These are phyloP conservation scores for Myotis davidii DNA, from an alignment of 2,113 vertebrate species.

Conservation along the genomic window DNA sequence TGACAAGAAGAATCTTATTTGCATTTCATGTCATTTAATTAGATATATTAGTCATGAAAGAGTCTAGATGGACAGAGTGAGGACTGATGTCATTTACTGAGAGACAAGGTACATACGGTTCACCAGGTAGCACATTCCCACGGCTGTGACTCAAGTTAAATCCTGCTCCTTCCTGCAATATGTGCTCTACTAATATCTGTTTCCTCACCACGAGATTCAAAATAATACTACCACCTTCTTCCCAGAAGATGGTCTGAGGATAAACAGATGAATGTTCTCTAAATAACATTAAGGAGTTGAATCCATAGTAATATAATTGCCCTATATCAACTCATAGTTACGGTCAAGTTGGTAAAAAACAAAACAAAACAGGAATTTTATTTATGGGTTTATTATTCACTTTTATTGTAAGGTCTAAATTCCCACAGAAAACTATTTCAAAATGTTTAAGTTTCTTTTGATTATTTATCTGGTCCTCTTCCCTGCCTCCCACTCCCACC, in stretches of 20 bases:
- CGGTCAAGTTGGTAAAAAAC: background rate
- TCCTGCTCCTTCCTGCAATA: background rate
- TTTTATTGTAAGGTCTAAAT: background rate
- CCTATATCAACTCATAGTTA: background rate
- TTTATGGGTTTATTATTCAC: conserved; percentile 24
- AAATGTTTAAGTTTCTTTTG: background rate
- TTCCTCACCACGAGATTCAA: background rate
- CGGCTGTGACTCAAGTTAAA: background rate
- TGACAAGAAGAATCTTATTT: conserved; percentile 31
- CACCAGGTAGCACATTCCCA: background rate
- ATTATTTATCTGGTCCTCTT: background rate
- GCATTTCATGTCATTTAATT: conserved; percentile 21
- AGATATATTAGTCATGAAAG: conserved; percentile 67
- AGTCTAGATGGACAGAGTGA: conserved; percentile 55
- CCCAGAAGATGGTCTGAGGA: background rate
- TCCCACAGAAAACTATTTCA: conserved; percentile 10
- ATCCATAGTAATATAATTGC: background rate
- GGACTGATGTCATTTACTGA: background rate
- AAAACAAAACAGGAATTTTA: background rate
- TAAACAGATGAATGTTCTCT: conserved; percentile 24
- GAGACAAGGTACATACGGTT: background rate
- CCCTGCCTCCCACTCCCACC: background rate
- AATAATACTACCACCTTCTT: background rate
- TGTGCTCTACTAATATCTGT: background rate
- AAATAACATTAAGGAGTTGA: conserved; percentile 27